Evolutionary conservation across 1,140 invertebrate genomes (phyloP).

Genomic region (Lanistes nyassanus): DNA sequence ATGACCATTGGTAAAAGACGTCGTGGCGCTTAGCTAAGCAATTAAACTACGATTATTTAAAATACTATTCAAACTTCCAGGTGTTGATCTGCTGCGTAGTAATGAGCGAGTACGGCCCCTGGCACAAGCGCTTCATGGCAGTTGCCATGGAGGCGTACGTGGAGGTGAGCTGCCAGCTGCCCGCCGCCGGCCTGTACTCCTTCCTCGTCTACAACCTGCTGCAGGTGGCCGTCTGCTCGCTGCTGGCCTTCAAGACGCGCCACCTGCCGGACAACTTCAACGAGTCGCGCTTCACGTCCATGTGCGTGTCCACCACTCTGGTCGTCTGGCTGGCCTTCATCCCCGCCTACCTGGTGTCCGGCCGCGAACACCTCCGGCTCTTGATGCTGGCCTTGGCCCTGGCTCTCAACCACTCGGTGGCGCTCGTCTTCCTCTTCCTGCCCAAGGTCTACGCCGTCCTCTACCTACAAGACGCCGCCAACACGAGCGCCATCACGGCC

Average conservation of each 20-base stretch:
- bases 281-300: conserved; percentile 47
- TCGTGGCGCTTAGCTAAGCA: no score
- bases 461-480: conserved; percentile 47
- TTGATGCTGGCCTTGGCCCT: conserved; percentile 44
- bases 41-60: no score
- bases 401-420: conserved; percentile 47
- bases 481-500: neutral
- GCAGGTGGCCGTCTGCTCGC: conserved; percentile 85
- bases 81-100: conserved; percentile 26
- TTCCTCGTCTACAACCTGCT: conserved; percentile 84
- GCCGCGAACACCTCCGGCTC: conserved; percentile 30
- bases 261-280: conserved; percentile 55
- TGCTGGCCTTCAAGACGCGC: conserved; percentile 81
- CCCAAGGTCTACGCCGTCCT: conserved; percentile 69
- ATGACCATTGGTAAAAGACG: no score
- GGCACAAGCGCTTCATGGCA: conserved; percentile 17
- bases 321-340: conserved; percentile 56
- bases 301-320: conserved; percentile 51
- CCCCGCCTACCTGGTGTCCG: conserved; percentile 45
- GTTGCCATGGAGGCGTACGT: conserved; percentile 30
- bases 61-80: no score
- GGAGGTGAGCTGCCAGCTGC: conserved; percentile 36
- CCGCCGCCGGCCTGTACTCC: conserved; percentile 25
- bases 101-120: neutral
- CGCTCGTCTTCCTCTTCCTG: conserved; percentile 48